A percentile compares a stretch with the other conserved stretches of the same genome.
phyloP scores from a whole-genome alignment of 2,888 invertebrate species.

The Gerosis bhagava region DNA sequence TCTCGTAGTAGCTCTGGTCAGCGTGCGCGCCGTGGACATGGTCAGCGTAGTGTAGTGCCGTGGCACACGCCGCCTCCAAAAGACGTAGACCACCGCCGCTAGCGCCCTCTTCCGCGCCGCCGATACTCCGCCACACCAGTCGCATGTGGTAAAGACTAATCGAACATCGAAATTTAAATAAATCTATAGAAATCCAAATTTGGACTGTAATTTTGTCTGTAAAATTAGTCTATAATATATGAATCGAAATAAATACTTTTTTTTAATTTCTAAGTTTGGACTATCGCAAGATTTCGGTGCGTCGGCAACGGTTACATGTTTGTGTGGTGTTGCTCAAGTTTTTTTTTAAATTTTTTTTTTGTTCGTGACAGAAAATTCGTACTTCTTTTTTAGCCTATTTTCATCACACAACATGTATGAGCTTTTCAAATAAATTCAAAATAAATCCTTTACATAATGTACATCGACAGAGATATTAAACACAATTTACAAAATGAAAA shows the following conservation, averaged over 20 bases:
- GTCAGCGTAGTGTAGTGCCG: slow-evolving; percentile 94
- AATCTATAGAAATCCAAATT: too few species aligned
- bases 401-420: too few species aligned
- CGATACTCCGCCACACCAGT: slow-evolving; percentile 95
- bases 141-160: slow-evolving; percentile 88
- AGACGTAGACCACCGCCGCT: slow-evolving; percentile 85
- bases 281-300: slow-evolving; percentile 20
- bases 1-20: slow-evolving; percentile 91
- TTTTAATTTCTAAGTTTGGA: slow-evolving; percentile 45
- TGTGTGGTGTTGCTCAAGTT: slow-evolving; percentile 8
- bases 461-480: too few species aligned
- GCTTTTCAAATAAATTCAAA: too few species aligned
- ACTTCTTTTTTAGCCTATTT: too few species aligned
- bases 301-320: slow-evolving; percentile 7
- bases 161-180: too few species aligned
- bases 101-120: slow-evolving; percentile 95
- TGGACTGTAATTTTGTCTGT: too few species aligned
- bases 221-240: too few species aligned
- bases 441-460: too few species aligned
- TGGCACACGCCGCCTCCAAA: slow-evolving; percentile 92
- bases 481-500: too few species aligned
- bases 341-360: slow-evolving; percentile 1
- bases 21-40: slow-evolving; percentile 91
- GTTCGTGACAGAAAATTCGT: too few species aligned
- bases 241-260: too few species aligned